phyloP scores from a whole-genome alignment of 2,113 vertebrate genomes.

The Anhinga anhinga region DNA sequence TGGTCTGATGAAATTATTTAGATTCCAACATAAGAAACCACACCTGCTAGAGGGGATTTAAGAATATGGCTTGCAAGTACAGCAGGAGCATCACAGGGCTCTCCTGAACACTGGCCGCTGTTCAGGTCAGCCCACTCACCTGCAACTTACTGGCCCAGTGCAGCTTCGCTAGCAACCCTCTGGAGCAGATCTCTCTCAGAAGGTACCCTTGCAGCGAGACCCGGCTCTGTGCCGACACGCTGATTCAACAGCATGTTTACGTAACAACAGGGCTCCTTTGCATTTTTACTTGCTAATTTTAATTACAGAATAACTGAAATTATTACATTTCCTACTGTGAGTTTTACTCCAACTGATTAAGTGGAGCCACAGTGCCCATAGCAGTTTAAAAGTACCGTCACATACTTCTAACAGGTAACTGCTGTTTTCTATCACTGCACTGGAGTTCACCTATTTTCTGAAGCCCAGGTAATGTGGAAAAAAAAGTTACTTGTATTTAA shows the following conservation, averaged over 20 bases:
- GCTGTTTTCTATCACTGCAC: not conserved
- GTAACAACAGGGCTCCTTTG: not conserved
- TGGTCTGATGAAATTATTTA: fast-evolving
- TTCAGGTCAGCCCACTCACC: not conserved
- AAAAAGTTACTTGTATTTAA: not conserved
- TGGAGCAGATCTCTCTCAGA: not conserved
- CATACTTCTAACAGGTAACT: not conserved
- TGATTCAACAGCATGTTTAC: not conserved
- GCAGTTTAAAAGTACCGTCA: not conserved
- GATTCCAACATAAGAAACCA: too few relatives aligned
- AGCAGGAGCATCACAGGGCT: fast-evolving
- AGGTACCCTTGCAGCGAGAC: not conserved
- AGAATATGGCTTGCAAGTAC: too few relatives aligned
- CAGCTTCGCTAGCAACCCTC: fast-evolving
- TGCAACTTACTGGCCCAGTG: not conserved
- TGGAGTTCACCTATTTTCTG: not conserved
- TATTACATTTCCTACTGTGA: not conserved
- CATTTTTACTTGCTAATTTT: not conserved
- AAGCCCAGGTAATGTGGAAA: not conserved
- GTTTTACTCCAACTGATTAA: not conserved
- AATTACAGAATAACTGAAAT: not conserved
- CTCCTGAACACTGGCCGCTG: not conserved
- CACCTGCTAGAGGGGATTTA: not conserved
- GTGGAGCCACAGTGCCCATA: not conserved
- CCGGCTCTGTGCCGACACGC: too few relatives aligned